Base-by-base conservation (phyloP, 35 echinoderm and acorn worm genomes). In the Apostichopus californicus region DNA sequence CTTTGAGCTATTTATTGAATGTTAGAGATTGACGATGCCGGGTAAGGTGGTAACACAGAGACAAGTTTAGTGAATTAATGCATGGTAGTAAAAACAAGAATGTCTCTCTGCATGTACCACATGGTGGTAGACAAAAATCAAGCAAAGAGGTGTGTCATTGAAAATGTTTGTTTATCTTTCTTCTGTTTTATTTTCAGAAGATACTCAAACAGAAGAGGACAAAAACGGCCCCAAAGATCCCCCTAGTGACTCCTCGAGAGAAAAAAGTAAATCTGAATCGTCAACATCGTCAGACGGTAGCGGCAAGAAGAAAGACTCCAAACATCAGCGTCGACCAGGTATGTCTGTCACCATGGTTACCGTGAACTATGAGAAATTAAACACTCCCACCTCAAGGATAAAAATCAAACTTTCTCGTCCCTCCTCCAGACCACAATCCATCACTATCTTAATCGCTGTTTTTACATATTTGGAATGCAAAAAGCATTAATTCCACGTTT, bases 211-310 rank as follows among this genome's bases (percentile, higher is more conserved):
- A 81, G 78, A 81, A 46, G 78, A 81, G 6, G 25, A 81, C 78
- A 81, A 81, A 81, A 8, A 81, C 9, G 78, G 18, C 22, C 78
- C 78, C 18, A 81, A 81, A 81, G 78, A 81, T 81, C 78, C 78
- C 28, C 23, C 78, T 7, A 81, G 78, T 52, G 28, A 81, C 78
- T 13, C 22, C 9, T 15, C 54, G 5, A 59, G 57, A 59, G 81
- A 85, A 58, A 85, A 85, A 85, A 20, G 15, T 21, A 85, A 85
- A n/a, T 85, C 81, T 9, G 81, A 85, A 55, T n/a, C 81, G 10
- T 85, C 81, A 6, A 58, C 81, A 22, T 85, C 81, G 18, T 85
- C 81, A n/a, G 81, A 85, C 17, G 55, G 81, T 17, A 60, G 17
- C 55, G 54, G 21, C 81, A 85, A 58, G 3, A 85, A 85, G 22